phyloP scores from a whole-genome alignment of 2,113 vertebrate genomes.

The Cyanoderma ruficeps region DNA sequence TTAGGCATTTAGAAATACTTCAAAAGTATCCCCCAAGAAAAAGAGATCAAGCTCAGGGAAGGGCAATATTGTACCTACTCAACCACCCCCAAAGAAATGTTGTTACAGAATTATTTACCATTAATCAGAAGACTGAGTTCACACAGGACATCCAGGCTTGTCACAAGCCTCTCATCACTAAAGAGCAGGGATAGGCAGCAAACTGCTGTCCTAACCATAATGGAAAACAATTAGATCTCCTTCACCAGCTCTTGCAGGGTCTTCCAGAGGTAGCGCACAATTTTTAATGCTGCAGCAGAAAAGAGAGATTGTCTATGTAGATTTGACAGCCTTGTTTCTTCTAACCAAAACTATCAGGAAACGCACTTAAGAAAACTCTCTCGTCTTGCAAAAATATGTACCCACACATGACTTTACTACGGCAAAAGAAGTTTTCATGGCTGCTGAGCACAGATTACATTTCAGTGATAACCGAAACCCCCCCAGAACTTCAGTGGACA shows the following conservation, averaged over 20 bases:
- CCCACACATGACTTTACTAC: background rate
- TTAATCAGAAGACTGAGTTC: background rate
- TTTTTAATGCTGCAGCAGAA: background rate
- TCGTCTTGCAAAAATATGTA: background rate
- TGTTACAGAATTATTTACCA: background rate
- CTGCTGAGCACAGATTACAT: background rate
- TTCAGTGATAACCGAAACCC: background rate
- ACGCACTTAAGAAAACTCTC: background rate
- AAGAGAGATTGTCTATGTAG: rapidly evolving
- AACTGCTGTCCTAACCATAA: background rate
- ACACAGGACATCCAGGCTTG: background rate
- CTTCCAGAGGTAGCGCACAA: background rate
- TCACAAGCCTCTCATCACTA: background rate
- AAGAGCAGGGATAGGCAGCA: background rate
- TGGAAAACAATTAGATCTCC: background rate
- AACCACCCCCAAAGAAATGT: background rate
- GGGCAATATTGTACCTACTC: background rate
- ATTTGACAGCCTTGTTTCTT: background rate
- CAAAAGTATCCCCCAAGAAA: background rate
- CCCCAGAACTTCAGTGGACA: background rate
- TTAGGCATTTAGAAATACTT: background rate
- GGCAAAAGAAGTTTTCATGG: background rate
- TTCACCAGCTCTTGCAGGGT: background rate
- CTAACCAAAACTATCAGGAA: background rate
- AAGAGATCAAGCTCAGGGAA: background rate